Conservation (phyloP, 1,140 invertebrate species). For the Aphaenogaster ashmeadi region DNA sequence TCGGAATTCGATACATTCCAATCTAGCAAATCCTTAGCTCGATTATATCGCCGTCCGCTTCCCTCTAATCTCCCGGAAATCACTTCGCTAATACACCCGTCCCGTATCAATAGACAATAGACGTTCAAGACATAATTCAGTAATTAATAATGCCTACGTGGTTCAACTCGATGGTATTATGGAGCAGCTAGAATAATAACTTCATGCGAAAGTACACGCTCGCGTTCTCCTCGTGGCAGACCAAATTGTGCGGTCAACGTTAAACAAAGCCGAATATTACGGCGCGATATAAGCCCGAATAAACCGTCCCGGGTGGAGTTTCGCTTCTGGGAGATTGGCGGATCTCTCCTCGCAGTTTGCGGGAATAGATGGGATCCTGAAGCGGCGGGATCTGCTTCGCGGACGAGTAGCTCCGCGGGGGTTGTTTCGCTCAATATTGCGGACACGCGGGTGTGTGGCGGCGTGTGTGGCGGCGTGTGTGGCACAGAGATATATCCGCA, state of each 20-base stretch:
- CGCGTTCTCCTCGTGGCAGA: not conserved
- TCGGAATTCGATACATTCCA: conserved; percentile 63
- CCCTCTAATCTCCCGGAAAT: not conserved
- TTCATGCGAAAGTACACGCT: not conserved
- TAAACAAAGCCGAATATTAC: conserved; percentile 13
- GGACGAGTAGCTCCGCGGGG: not conserved
- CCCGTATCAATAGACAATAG: not conserved
- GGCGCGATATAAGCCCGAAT: not conserved
- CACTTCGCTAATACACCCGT: not conserved
- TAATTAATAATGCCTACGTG: conserved; percentile 21
- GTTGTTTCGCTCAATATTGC: conserved; percentile 41
- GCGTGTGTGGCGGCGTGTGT: not conserved
- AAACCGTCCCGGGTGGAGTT: not conserved
- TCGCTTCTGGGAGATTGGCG: not conserved
- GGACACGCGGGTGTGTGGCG: not conserved
- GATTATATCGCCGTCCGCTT: not conserved
- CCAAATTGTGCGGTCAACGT: not conserved
- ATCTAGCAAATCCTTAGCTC: conserved; percentile 30
- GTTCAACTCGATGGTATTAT: not conserved
- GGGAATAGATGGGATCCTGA: not conserved
- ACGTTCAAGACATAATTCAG: not conserved
- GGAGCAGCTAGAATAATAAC: not conserved
- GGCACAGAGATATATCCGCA: not conserved
- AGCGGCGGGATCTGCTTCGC: conserved; percentile 4
- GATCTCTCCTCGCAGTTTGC: not conserved